Evolutionary conservation across 2,888 invertebrate genomes (phyloP).

Genomic region (Seladonia tumulorum): DNA sequence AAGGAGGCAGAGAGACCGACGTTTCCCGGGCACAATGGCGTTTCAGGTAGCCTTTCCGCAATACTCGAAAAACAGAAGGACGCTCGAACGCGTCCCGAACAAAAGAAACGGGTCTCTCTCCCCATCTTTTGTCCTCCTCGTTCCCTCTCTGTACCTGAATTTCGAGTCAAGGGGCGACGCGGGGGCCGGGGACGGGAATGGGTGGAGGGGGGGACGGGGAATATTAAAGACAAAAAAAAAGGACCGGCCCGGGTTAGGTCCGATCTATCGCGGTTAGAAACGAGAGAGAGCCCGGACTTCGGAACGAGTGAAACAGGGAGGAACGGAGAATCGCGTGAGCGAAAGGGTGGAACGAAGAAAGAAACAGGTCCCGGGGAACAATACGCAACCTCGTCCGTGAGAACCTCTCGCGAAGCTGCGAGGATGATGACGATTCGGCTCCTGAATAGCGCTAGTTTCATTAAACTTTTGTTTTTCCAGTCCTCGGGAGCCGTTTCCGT

Average conservation of each 20-base stretch:
- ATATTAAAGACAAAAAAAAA: slow-evolving; percentile 14
- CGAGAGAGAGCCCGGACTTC: neutral
- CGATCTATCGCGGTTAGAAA: slow-evolving; percentile 3
- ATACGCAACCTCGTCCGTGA: slow-evolving; percentile 51
- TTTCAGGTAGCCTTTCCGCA: slow-evolving; percentile 41
- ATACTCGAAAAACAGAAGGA: slow-evolving; percentile 55
- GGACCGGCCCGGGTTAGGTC: neutral
- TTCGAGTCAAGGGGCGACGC: slow-evolving; percentile 29
- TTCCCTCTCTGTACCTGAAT: slow-evolving; percentile 6
- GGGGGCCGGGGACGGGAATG: neutral
- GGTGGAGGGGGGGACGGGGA: neutral
- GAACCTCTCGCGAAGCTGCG: slow-evolving; percentile 38
- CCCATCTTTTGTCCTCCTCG: neutral
- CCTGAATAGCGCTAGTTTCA: neutral
- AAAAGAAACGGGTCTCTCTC: slow-evolving; percentile 42
- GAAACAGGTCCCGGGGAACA: slow-evolving; percentile 38
- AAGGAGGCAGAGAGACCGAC: neutral
- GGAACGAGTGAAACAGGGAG: neutral
- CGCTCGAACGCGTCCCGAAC: slow-evolving; percentile 52
- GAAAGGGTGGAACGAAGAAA: slow-evolving; percentile 26
- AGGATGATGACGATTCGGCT: slow-evolving; percentile 3
- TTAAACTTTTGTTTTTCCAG: neutral
- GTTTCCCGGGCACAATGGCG: slow-evolving; percentile 27
- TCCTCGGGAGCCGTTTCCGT: neutral
- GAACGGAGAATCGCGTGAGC: neutral